These are phyloP conservation scores for Bufo gargarizans DNA, from an alignment of 2,113 vertebrate genomes.

Conservation along the genomic window DNA sequence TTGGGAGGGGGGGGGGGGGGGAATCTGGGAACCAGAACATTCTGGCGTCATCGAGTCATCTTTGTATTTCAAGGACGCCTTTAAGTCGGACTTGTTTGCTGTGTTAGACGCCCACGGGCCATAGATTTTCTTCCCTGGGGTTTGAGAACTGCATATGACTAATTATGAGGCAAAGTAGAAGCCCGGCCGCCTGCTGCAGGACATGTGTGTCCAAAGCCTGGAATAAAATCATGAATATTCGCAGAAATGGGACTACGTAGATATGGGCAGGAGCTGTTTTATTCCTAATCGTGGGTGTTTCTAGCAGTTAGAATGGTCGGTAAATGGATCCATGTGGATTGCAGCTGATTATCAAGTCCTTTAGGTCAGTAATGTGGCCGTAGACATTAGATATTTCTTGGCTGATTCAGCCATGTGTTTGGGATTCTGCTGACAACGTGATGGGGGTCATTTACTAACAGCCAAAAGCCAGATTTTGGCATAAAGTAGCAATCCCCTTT, in stretches of 20 bases:
- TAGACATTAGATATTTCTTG: too few relatives aligned
- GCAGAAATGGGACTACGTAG: background rate
- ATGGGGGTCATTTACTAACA: too few relatives aligned
- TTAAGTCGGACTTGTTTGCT: background rate
- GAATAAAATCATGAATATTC: background rate
- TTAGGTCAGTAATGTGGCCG: background rate
- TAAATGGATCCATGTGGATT: slow-evolving; percentile 1
- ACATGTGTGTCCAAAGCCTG: background rate
- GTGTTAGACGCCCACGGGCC: background rate
- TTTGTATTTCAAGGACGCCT: too few relatives aligned
- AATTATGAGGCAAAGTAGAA: background rate
- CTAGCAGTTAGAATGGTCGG: background rate
- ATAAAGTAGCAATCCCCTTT: too few relatives aligned
- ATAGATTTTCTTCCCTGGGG: background rate
- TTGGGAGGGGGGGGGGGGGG: too few relatives aligned
- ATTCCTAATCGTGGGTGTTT: background rate
- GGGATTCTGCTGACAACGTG: too few relatives aligned
- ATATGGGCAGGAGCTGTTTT: background rate
- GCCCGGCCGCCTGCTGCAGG: background rate
- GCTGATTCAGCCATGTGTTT: too few relatives aligned
- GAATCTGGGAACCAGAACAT: too few relatives aligned
- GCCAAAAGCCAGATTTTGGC: too few relatives aligned
- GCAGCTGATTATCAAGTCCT: background rate
- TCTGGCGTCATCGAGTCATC: too few relatives aligned
- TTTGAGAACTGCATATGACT: slow-evolving; percentile 23